Percentiles rank a stretch among this genome's conserved stretches.
Evolutionary conservation across 53 echinoderm and acorn worm species (phyloP).

Genomic region (Temnopleurus reevesii): DNA sequence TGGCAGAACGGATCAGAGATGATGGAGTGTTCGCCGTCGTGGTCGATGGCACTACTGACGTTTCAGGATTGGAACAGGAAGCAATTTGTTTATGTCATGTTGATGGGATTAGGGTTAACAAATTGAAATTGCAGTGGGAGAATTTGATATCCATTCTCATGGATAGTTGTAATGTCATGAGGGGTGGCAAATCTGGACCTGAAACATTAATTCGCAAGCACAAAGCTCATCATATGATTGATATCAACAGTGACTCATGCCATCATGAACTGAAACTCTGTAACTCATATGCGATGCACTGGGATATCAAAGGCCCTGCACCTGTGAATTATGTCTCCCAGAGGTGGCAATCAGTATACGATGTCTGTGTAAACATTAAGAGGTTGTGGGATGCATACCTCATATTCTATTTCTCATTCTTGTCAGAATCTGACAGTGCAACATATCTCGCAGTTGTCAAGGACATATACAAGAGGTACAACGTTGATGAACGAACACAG

Average conservation of each 20-base stretch:
- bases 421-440: not conserved
- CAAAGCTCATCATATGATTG: not conserved
- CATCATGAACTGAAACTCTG: not conserved
- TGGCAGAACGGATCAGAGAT: not conserved
- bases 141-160: constrained; percentile 59
- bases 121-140: constrained; percentile 46
- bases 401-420: constrained; percentile 22
- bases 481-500: constrained; percentile 33
- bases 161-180: constrained; percentile 66
- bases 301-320: not conserved
- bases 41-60: constrained; percentile 65
- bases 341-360: constrained; percentile 64
- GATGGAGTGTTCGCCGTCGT: constrained; percentile 41
- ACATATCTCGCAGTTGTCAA: not conserved
- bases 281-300: not conserved
- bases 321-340: constrained; percentile 49
- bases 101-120: constrained; percentile 55
- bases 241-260: not conserved
- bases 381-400: constrained; percentile 60
- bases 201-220: constrained; percentile 18
- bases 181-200: constrained; percentile 49
- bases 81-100: constrained; percentile 61
- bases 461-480: constrained; percentile 19
- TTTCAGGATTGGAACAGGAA: constrained; percentile 53
- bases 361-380: constrained; percentile 45